Evolutionary conservation across 2,888 invertebrate genomes (phyloP).

Genomic region (Euzophera pinguis): DNA sequence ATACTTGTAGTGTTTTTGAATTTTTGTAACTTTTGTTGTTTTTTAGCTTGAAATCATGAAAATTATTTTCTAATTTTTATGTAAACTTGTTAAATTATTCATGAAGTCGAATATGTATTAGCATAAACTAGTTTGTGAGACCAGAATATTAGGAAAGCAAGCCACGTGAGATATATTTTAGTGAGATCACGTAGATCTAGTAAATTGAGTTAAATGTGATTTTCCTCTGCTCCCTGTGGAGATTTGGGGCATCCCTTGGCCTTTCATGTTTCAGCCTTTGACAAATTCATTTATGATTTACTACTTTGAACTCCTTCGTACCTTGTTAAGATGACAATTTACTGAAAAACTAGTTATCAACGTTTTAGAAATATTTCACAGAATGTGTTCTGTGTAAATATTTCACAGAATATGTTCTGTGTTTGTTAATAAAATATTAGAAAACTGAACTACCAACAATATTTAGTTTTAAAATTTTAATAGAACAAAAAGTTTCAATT

Average conservation of each 20-base stretch:
- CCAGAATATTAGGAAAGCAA: background rate
- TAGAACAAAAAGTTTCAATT: no score
- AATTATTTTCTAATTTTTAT: no score
- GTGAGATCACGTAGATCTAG: constrained; percentile 18
- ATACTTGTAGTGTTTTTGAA: constrained; percentile 17
- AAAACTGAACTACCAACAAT: no score
- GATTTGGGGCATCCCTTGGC: constrained; percentile 14
- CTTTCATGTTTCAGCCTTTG: constrained; percentile 13
- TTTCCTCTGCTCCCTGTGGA: constrained; percentile 15
- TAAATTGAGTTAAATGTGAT: constrained; percentile 21
- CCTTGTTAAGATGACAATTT: background rate
- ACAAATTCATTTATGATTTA: constrained; percentile 12
- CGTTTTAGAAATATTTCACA: no score
- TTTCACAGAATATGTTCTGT: no score
- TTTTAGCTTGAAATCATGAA: no score
- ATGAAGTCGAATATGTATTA: background rate
- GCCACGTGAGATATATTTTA: constrained; percentile 19
- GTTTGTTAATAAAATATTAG: no score
- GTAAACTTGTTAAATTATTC: no score
- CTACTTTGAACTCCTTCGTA: constrained; percentile 1
- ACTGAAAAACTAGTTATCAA: background rate
- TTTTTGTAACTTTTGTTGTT: constrained; percentile 18
- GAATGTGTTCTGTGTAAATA: no score
- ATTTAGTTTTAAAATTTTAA: no score
- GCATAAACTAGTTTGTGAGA: constrained; percentile 3